Conservation (phyloP, 2,113 vertebrate genomes). For the Mobula hypostoma region DNA sequence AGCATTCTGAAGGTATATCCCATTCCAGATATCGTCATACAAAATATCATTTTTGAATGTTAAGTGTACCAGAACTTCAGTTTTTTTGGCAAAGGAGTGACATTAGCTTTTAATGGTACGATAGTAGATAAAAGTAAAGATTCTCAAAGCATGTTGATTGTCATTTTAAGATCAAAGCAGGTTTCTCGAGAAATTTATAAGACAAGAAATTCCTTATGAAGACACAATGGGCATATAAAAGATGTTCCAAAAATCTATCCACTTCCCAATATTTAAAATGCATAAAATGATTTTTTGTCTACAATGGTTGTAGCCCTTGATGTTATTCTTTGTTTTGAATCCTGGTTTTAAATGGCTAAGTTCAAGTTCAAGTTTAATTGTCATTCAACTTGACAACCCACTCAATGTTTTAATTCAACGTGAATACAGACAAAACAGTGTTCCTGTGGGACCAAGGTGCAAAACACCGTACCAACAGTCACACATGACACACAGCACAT, state of each 20-base stretch:
- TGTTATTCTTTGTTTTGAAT: not conserved
- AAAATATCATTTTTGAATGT: not conserved
- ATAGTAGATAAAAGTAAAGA: not conserved
- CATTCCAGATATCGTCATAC: constrained; percentile 39
- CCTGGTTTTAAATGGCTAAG: not conserved
- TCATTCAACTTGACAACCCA: too few relatives aligned
- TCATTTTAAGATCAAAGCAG: not conserved
- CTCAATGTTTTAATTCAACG: too few relatives aligned
- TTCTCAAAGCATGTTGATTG: not conserved
- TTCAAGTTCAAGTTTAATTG: too few relatives aligned
- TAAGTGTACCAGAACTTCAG: not conserved
- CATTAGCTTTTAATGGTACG: constrained; percentile 12
- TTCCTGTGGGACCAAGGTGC: too few relatives aligned
- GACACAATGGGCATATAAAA: not conserved
- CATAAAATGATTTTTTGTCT: not conserved
- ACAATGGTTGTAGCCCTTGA: not conserved
- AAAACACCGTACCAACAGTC: too few relatives aligned
- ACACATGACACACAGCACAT: too few relatives aligned
- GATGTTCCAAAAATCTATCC: not conserved
- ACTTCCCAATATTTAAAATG: not conserved
- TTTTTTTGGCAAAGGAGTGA: not conserved
- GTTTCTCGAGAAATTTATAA: not conserved
- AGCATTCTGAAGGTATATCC: constrained; percentile 57
- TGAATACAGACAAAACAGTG: too few relatives aligned
- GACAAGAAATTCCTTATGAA: not conserved